phyloP scores from a whole-genome alignment of 2,888 invertebrate species.

The Notodonta dromedarius region DNA sequence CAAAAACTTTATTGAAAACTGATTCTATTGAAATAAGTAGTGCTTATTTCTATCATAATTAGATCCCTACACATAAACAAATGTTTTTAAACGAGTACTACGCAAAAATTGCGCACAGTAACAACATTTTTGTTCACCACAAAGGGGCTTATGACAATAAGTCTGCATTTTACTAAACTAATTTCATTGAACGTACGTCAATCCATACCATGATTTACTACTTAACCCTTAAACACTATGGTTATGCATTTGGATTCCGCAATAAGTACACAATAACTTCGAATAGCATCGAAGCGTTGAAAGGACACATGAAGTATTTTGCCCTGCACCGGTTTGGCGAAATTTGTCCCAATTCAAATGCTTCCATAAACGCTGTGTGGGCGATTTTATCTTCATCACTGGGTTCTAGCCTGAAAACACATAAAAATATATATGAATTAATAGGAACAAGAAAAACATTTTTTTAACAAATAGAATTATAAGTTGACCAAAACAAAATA shows the following conservation, averaged over 20 bases:
- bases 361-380: constrained; percentile 53
- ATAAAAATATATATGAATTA: constrained; percentile 5
- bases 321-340: constrained; percentile 45
- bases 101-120: constrained; percentile 1
- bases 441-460: neutral
- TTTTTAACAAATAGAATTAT: too few species aligned
- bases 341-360: constrained; percentile 51
- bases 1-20: too few species aligned
- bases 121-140: too few species aligned
- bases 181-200: too few species aligned
- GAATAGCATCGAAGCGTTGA: constrained; percentile 53
- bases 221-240: neutral
- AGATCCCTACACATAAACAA: too few species aligned
- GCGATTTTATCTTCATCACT: constrained; percentile 51
- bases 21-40: too few species aligned
- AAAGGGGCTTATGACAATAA: too few species aligned
- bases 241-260: constrained; percentile 23
- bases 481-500: too few species aligned
- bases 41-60: too few species aligned
- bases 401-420: constrained; percentile 59
- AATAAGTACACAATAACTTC: constrained; percentile 59
- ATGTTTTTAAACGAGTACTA: too few species aligned
- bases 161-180: too few species aligned
- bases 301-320: constrained; percentile 58
- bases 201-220: neutral